Evolutionary conservation across 2,113 vertebrate genomes (phyloP), one percentile per base, ranked within the genome.

Genomic region (Tricholaema leucomelas): DNA sequence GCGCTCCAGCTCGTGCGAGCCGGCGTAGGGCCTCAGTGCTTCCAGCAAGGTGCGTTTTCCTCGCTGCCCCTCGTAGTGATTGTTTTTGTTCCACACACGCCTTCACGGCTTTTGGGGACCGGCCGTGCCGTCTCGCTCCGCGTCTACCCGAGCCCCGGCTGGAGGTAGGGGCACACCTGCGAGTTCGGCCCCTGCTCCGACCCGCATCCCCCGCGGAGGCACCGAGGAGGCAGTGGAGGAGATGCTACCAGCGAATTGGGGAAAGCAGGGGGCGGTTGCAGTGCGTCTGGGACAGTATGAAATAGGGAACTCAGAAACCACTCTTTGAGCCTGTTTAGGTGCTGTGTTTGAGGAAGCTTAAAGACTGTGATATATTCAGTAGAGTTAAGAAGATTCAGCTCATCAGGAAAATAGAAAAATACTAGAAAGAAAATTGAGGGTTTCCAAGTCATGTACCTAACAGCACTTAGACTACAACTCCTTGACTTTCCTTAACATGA

Each of bases 281-380:
- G 16, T 44, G 2, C n/a, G 8, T 16, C 85, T 33, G 50, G 70
- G 33, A 1, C 28, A 11, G 66, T 20, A 5, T 1, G 35, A 33
- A 21, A 20, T 0, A 2, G 24, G 74, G 66, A 81, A 2, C 58
- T 12, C 8, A 0, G 60, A 11, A 30, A 7, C 5, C 3, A 0
- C 10, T 17, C 15, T 21, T n/a, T 13, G 5, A 3, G 5, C 1
- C 60, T 13, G 27, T 11, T 11, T 0, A 6, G 24, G 17, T 0
- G 27, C 67, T 20, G 1, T 1, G 2, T 28, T 28, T 54, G 74
- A 48, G 87, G 61, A 75, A 72, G 58, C 4, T 18, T 3, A 3
- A n/a, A 23, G 15, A 17, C 2, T 64, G 48, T 17, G 17, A 0
- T 4, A 0, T 7, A 3, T 3, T 35, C 15, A 14, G 27, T n/a